Base-by-base conservation (phyloP, 1,140 invertebrate genomes). In the Lanistes nyassanus region DNA sequence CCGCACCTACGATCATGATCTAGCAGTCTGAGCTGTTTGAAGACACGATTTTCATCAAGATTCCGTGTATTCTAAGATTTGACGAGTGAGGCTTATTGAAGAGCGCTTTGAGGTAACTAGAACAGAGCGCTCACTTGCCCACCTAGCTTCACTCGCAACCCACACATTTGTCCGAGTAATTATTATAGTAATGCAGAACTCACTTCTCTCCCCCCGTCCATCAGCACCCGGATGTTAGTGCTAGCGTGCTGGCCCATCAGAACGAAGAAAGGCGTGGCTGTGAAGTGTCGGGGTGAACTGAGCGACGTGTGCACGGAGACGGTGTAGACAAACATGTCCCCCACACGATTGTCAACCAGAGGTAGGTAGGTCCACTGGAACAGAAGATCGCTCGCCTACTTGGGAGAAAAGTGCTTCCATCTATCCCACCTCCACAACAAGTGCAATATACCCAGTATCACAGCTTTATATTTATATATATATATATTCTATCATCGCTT, bases 361-460 rank as follows among this genome's bases (percentile, higher is more conserved):
- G 79, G 79, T 5, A 77, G 70, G 51, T 80, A 82, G n/a, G 60
- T 29, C 79, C 76, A 79, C 81, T 82, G 64, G 51, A 60, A 62
- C 66, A 31, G 31, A n/a, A 60, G 29, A 60, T 19, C 56, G n/a
- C n/a, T n/a, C n/a, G n/a, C n/a, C 58, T 16, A 2, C 19, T n/a
- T 55, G 53, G n/a, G n/a, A n/a, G 53, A 21, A 21, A 16, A 55
- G n/a, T 21, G 19, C 53, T 55, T 16, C 53, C 19, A n/a, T 55
- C 53, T 1, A n/a, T 55, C 53, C 19, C 19, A 16, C 53, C 53
- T 55, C 53, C 53, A 55, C 53, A 1, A 55, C 53, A 55, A n/a
- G n/a, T n/a, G n/a, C n/a, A n/a, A n/a, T n/a, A n/a, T n/a, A n/a
- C n/a, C n/a, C n/a, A n/a, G n/a, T n/a, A n/a, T n/a, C n/a, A n/a